These are phyloP conservation scores for Eupeodes corollae DNA, from an alignment of 1,140 invertebrate species.

Conservation along the genomic window DNA sequence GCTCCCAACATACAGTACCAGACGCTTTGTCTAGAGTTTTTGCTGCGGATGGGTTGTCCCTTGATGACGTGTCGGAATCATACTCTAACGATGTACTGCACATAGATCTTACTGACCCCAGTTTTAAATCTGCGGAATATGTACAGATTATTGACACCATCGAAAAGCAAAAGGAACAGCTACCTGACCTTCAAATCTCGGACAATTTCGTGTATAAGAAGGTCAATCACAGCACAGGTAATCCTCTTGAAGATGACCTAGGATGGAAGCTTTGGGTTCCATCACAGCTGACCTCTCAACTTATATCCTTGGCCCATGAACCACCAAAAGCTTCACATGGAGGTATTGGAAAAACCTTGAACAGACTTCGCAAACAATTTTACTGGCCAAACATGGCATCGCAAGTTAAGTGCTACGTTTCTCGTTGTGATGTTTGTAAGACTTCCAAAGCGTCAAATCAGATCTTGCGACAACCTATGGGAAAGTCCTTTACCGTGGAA, in stretches of 20 bases:
- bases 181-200: too few species aligned
- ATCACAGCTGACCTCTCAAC: background rate
- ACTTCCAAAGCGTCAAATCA: background rate
- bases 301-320: background rate
- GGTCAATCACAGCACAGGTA: background rate
- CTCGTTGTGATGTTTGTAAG: slow-evolving; percentile 2
- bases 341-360: slow-evolving; percentile 3
- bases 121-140: background rate
- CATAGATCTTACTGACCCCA: background rate
- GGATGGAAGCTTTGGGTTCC: background rate
- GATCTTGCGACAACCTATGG: background rate
- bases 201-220: slow-evolving; percentile 3
- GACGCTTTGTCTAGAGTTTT: background rate
- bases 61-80: background rate
- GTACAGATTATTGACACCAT: background rate
- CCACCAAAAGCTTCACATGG: background rate
- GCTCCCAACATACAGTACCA: slow-evolving; percentile 13
- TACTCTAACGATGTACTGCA: background rate
- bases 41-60: background rate
- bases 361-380: background rate
- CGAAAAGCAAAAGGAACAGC: background rate
- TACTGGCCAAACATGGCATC: slow-evolving; percentile 1
- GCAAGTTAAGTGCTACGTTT: background rate
- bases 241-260: background rate
- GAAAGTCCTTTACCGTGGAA: background rate